These are phyloP conservation scores for Sula dactylatra DNA, from an alignment of 2,113 vertebrate species.

Conservation along the genomic window DNA sequence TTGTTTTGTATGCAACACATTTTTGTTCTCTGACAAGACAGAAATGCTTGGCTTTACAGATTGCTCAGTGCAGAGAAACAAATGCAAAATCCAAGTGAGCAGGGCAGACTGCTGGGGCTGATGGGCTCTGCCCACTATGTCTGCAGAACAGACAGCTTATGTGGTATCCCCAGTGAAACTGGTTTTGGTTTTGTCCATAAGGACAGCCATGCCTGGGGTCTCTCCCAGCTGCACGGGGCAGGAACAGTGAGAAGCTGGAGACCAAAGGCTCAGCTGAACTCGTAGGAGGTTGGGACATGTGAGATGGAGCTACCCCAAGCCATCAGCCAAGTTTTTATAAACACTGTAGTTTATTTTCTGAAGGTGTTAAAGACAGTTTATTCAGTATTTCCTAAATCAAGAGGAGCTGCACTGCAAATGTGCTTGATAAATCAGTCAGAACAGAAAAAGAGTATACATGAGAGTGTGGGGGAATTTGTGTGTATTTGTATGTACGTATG, in stretches of 20 bases:
- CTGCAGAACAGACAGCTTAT: background rate
- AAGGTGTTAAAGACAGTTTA: background rate
- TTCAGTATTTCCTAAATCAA: background rate
- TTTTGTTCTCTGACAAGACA: background rate
- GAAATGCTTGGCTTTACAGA: background rate
- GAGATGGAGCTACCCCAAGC: background rate
- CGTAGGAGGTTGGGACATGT: background rate
- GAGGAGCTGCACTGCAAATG: background rate
- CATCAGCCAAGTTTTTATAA: background rate
- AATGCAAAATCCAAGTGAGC: background rate
- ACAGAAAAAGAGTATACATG: background rate
- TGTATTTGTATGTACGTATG: too few species aligned
- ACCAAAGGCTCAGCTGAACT: background rate
- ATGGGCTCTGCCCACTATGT: background rate
- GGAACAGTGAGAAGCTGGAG: background rate
- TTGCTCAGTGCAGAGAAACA: background rate
- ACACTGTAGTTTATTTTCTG: background rate
- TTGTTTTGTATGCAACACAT: background rate
- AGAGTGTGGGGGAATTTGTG: background rate
- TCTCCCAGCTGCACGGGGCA: background rate
- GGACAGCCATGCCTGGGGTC: background rate
- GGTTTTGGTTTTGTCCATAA: background rate
- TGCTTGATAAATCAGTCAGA: background rate
- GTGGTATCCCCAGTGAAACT: background rate
- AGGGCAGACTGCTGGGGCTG: background rate